Evolutionary conservation across 2,888 invertebrate species (phyloP).

Genomic region (Eupithecia subfuscata): DNA sequence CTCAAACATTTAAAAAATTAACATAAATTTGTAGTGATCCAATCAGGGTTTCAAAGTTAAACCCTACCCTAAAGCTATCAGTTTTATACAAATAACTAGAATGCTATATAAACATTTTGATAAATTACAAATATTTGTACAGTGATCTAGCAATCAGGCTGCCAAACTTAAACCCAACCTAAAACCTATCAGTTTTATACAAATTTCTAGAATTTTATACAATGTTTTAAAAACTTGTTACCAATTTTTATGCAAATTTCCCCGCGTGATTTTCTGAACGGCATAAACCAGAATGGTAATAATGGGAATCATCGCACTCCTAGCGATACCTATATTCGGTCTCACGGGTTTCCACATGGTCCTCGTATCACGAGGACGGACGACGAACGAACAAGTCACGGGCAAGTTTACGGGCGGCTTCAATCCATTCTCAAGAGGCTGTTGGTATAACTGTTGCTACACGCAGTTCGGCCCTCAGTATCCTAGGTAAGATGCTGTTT

Average conservation of each 20-base stretch:
- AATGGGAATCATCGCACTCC: conserved; percentile 94
- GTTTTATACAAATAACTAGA: too few species aligned
- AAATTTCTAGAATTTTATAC: background rate
- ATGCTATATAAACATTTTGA: too few species aligned
- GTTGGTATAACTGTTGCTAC: conserved; percentile 97
- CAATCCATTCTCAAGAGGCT: conserved; percentile 98
- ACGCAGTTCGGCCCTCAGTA: conserved; percentile 98
- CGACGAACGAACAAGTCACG: conserved; percentile 99
- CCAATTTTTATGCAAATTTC: background rate
- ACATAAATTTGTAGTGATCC: too few species aligned
- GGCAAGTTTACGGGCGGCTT: conserved; percentile 99
- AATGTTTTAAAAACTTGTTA: background rate
- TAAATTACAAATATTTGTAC: too few species aligned
- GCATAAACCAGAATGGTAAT: conserved; percentile 88
- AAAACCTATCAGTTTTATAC: background rate
- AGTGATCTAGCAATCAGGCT: background rate
- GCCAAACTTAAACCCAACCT: background rate
- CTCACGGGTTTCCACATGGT: conserved; percentile 99
- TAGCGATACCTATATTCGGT: conserved; percentile 98
- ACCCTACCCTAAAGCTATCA: too few species aligned
- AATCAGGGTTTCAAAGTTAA: too few species aligned
- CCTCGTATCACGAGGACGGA: conserved; percentile 97
- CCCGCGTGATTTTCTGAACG: conserved; percentile 51
- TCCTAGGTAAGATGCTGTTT: conserved; percentile 90
- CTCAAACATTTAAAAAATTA: too few species aligned